Evolutionary conservation across 1,140 invertebrate species (phyloP), one percentile per base, ranked within the genome.

Genomic region (Lasioglossum albipes): DNA sequence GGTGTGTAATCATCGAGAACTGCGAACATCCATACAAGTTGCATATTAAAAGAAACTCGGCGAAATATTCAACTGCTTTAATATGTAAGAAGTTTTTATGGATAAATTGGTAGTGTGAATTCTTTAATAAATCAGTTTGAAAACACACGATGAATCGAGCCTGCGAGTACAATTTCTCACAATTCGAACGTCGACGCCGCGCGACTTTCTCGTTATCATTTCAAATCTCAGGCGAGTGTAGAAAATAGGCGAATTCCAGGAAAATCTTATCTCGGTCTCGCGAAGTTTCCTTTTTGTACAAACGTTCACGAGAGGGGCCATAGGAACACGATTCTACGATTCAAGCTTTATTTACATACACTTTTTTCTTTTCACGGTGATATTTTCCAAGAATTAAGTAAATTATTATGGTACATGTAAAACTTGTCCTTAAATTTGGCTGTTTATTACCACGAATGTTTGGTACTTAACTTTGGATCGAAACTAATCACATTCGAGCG

Each of bases 51-150:
- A 87, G 13, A 82, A 88, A 54, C 52, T 81, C 27, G 70, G 68
- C 54, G 82, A 75, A 81, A 87, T 86, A 90, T 84, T 89, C 85
- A 85, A 86, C 89, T 93, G 92, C 92, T 92, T 49, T 91, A 92
- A 91, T 91, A 89, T 88, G 71, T 92, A 92, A 92, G 91, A 89
- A 87, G 91, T 91, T 92, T 93, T 91, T 92, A 91, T 91, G 88
- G 79, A 91, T 90, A 90, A 90, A 90, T 91, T 92, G 88, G 87
- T 91, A 92, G 89, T 91, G 90, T 91, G 90, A 91, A 91, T 91
- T 92, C 92, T 92, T 92, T 92, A 92, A 92, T 92, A 92, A 92
- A 92, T 90, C 85, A 88, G 85, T 92, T 88, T 85, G 88, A 67
- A 82, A 88, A 86, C 85, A 87, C 13, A 49, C 7, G 16, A 61